phyloP scores from a whole-genome alignment of 2,113 vertebrate genomes.

The Rhombomys opimus region DNA sequence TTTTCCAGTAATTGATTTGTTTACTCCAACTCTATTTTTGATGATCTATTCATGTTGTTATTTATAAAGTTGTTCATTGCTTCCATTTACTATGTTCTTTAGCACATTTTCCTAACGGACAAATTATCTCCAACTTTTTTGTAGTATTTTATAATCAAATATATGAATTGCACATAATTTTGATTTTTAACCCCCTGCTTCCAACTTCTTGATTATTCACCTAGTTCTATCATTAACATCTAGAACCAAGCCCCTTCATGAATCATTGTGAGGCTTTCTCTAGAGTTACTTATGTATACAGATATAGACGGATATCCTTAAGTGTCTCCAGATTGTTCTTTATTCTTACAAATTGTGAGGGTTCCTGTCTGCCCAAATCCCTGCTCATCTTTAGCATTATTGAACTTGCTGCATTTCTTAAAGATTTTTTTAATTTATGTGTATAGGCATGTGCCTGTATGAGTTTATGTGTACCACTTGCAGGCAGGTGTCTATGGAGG shows the following conservation, averaged over 20 bases:
- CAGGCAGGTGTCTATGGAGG: not conserved
- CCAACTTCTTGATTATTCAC: not conserved
- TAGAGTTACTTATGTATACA: not conserved
- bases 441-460: not conserved
- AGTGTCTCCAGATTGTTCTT: not conserved
- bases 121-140: not conserved
- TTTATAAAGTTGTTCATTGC: not conserved
- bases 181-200: not conserved
- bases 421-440: not conserved
- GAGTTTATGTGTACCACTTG: not conserved
- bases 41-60: not conserved
- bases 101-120: not conserved
- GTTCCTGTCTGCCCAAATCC: not conserved
- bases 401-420: not conserved
- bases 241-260: not conserved
- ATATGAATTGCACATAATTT: not conserved
- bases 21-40: not conserved
- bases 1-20: too few species aligned
- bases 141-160: not conserved
- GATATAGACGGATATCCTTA: not conserved
- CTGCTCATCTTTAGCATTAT: not conserved
- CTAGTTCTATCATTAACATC: constrained; percentile 12
- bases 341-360: not conserved
- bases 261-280: not conserved
- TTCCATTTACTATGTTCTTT: not conserved